Conservation (phyloP, 1,140 invertebrate genomes). For the Aphis craccivora region DNA sequence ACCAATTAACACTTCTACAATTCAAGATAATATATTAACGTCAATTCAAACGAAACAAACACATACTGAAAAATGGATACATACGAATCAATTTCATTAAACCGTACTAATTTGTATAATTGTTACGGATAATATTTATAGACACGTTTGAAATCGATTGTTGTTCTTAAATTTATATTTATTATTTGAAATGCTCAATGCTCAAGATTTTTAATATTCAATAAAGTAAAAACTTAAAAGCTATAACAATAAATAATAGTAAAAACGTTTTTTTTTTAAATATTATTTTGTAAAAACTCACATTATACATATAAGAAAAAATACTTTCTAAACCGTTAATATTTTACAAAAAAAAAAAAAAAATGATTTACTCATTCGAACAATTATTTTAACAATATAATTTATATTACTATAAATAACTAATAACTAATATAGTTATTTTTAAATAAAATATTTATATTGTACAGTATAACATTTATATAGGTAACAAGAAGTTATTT, state of each 20-base stretch:
- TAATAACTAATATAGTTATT: too few relatives aligned
- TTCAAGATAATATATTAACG: background rate
- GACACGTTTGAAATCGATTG: background rate
- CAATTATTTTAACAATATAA: background rate
- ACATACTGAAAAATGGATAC: background rate
- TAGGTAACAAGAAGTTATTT: too few relatives aligned
- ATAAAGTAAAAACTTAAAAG: background rate
- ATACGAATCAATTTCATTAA: slow-evolving; percentile 23
- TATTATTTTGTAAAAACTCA: background rate
- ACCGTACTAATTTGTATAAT: slow-evolving; percentile 32
- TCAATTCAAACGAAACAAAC: background rate
- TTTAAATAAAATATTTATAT: too few relatives aligned
- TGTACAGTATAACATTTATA: too few relatives aligned
- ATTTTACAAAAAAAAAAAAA: background rate
- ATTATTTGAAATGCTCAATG: background rate
- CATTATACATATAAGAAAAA: background rate
- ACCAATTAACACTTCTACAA: too few relatives aligned
- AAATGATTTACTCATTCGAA: background rate
- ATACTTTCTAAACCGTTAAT: background rate
- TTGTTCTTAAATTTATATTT: background rate
- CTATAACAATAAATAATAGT: background rate
- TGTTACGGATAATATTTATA: slow-evolving; percentile 42
- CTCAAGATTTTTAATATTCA: background rate
- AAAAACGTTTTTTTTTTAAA: background rate
- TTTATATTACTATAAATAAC: too few relatives aligned